phyloP scores from a whole-genome alignment of 1,140 invertebrate genomes.

The Drosophila pallidifrons region DNA sequence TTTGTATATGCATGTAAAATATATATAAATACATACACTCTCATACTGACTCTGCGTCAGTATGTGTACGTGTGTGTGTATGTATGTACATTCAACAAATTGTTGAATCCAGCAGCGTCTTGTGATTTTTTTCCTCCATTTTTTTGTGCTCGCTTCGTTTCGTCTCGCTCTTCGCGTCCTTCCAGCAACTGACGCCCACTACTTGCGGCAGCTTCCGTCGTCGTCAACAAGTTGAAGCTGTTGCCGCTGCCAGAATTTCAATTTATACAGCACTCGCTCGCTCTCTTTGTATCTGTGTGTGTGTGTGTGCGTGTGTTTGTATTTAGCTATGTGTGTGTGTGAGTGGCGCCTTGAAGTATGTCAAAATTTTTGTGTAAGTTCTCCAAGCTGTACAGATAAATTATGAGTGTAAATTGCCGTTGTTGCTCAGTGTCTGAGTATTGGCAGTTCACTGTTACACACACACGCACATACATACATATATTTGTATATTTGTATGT shows the following conservation, averaged over 20 bases:
- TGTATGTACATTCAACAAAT: slow-evolving; percentile 79
- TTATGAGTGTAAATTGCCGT: slow-evolving; percentile 59
- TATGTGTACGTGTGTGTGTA: slow-evolving; percentile 32
- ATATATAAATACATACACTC: slow-evolving; percentile 50
- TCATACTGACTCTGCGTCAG: neutral
- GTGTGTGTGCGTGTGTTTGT: slow-evolving; percentile 3
- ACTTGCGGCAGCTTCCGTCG: slow-evolving; percentile 70
- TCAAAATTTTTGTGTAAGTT: slow-evolving; percentile 51
- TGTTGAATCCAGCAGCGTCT: slow-evolving; percentile 73
- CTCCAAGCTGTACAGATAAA: slow-evolving; percentile 40
- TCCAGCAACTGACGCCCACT: slow-evolving; percentile 57
- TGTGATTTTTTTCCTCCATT: slow-evolving; percentile 46
- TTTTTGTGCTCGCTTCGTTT: slow-evolving; percentile 27
- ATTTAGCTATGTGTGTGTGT: neutral
- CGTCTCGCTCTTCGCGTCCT: slow-evolving; percentile 23
- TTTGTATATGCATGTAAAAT: slow-evolving; percentile 46
- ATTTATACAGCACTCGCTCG: slow-evolving; percentile 16
- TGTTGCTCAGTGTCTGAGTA: slow-evolving; percentile 51
- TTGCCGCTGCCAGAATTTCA: slow-evolving; percentile 65
- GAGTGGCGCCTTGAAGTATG: slow-evolving; percentile 60
- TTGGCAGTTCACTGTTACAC: slow-evolving; percentile 29
- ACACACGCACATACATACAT: slow-evolving; percentile 12
- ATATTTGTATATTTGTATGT: neutral
- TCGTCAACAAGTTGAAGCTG: slow-evolving; percentile 82
- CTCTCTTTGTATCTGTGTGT: neutral